Base-by-base conservation (phyloP, 1,140 invertebrate genomes). In the Bombus turneri region DNA sequence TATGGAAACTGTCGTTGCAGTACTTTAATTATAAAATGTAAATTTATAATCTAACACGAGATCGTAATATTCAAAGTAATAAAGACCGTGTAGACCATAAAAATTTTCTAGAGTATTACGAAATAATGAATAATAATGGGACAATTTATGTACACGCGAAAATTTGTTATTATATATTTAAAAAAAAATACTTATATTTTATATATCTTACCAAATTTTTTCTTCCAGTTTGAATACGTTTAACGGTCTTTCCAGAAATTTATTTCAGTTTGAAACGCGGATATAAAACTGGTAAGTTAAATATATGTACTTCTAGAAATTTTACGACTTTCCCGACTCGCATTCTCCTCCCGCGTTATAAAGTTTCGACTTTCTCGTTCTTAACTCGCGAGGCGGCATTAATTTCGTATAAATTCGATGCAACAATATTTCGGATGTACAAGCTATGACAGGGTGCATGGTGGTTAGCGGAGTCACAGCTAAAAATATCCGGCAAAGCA, bases 401-500 rank as follows among this genome's bases (percentile, higher is more conserved):
- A 39, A 80, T 53, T 37, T 37, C 8, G 31, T 39, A 22, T 81
- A 57, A 69, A 57, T 81, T 72, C 53, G 22, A 22, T 12, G n/a
- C 47, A 31, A 28, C n/a, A n/a, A 34, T 34, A 69, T 39, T 28
- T 53, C 28, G 41, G 28, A 57, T 18, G 5, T 31, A 15, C 39
- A 39, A 57, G 28, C 66, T 62, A 25, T 37, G 39, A n/a, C 39
- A 78, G 39, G 64, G 18, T 28, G 47, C 64, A 78, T 43, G 66
- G 74, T 77, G 74, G 74, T 69, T 37, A 25, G 43, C 6, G 31
- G 59, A 41, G 64, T 78, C 81, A 83, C 31, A 39, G 74, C 81
- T 83, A 78, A 78, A 78, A 68, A 78, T 76, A 83, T 25, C 43
- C 34, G 15, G 81, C 43, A 37, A 78, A 78, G 8, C 74, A 37